Conservation (phyloP, 2,113 vertebrate genomes). For the Trichechus manatus region DNA sequence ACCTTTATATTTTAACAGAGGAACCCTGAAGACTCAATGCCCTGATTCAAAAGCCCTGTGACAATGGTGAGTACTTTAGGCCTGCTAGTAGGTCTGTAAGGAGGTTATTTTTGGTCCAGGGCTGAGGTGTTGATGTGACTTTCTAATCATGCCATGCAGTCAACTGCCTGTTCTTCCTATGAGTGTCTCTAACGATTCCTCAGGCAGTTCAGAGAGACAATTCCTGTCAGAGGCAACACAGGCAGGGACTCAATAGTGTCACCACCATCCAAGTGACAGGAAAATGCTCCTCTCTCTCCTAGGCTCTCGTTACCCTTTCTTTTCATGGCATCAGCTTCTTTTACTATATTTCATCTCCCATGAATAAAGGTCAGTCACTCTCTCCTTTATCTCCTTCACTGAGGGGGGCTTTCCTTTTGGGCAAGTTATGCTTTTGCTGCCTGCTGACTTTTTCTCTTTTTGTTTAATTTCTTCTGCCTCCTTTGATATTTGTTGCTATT, state of each 20-base stretch:
- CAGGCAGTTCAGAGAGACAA: neutral
- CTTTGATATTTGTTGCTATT: conserved; percentile 55
- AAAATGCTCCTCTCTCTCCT: conserved; percentile 40
- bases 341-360: neutral
- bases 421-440: conserved; percentile 41
- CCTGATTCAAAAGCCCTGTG: neutral
- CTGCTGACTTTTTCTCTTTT: neutral
- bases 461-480: conserved; percentile 27
- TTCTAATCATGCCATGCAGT: conserved; percentile 35
- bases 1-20: conserved; percentile 60
- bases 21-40: neutral
- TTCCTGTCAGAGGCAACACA: conserved; percentile 4
- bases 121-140: conserved; percentile 29
- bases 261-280: neutral
- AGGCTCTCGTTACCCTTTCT: neutral
- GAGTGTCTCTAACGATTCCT: neutral
- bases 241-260: conserved; percentile 32
- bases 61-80: neutral
- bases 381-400: conserved; percentile 36
- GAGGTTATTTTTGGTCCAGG: conserved; percentile 68
- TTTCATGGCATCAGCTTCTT: neutral
- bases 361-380: conserved; percentile 56
- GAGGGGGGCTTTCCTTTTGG: conserved; percentile 2
- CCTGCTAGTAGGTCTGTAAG: neutral
- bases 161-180: neutral